These are phyloP conservation scores for Genyomyrus donnyi DNA, from an alignment of 2,113 vertebrate genomes.

Conservation along the genomic window DNA sequence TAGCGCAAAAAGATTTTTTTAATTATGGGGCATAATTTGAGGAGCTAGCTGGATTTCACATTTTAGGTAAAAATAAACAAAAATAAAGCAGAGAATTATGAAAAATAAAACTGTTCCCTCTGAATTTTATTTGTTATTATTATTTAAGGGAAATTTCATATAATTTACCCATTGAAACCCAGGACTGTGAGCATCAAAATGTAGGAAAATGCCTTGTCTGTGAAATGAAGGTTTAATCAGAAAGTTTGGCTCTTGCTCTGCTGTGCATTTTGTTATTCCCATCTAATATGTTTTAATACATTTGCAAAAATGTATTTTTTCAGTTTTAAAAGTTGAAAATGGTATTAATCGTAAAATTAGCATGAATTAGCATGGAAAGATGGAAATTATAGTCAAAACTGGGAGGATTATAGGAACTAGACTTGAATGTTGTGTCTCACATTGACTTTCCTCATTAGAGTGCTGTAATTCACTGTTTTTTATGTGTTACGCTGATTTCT, in stretches of 20 bases:
- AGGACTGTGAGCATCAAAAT: background rate
- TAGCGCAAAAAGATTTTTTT: background rate
- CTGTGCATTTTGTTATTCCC: background rate
- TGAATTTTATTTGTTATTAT: background rate
- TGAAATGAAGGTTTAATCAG: background rate
- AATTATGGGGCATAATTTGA: background rate
- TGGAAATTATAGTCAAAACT: background rate
- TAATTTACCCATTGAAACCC: background rate
- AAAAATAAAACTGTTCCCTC: background rate
- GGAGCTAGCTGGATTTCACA: background rate
- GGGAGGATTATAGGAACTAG: background rate
- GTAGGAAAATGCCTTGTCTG: background rate
- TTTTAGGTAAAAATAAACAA: background rate
- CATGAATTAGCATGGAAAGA: background rate
- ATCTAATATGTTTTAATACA: background rate
- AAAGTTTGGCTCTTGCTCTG: background rate
- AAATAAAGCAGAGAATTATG: background rate
- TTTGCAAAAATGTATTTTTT: background rate
- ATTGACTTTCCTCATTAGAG: background rate
- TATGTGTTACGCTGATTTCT: background rate
- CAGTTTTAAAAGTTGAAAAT: background rate
- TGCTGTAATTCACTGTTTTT: background rate
- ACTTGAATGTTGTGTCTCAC: background rate
- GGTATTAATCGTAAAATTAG: background rate
- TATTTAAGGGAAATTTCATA: background rate